Evolutionary conservation across 2,888 invertebrate species (phyloP).

Genomic region (Thumatha senex): DNA sequence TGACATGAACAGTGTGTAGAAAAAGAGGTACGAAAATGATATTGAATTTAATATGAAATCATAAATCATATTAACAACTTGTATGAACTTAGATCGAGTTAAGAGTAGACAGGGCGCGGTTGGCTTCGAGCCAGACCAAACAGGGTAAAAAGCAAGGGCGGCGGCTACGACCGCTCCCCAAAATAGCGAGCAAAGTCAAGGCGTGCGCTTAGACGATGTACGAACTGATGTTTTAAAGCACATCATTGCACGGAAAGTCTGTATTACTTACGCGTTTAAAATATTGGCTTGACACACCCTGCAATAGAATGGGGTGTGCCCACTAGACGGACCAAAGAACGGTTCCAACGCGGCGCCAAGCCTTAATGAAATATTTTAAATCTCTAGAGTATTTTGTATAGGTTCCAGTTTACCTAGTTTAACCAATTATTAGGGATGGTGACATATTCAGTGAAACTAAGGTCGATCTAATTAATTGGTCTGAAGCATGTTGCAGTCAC

Average conservation of each 20-base stretch:
- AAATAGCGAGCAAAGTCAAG: conserved; percentile 82
- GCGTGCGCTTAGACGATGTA: conserved; percentile 61
- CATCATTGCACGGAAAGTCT: conserved; percentile 35
- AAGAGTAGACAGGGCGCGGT: conserved; percentile 65
- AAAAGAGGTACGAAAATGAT: neutral
- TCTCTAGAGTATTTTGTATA: conserved; percentile 24
- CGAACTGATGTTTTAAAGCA: conserved; percentile 43
- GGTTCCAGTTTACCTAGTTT: conserved; percentile 2
- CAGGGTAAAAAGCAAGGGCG: conserved; percentile 80
- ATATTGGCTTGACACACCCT: conserved; percentile 46
- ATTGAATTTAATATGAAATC: conserved; percentile 12
- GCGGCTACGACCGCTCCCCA: conserved; percentile 73
- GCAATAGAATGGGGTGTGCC: conserved; percentile 43
- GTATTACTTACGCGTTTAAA: conserved; percentile 19
- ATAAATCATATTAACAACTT: conserved; percentile 55
- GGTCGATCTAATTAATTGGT: conserved; percentile 21
- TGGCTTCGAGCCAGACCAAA: conserved; percentile 77
- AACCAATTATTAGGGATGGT: conserved; percentile 25
- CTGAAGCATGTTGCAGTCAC: conserved; percentile 12
- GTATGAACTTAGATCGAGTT: conserved; percentile 47
- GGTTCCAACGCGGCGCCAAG: conserved; percentile 37
- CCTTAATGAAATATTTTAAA: conserved; percentile 42
- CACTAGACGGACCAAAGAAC: conserved; percentile 24
- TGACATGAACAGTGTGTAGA: neutral
- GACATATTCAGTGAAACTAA: conserved; percentile 23